Base-by-base conservation (phyloP, 2,797 vertebrate genomes). In the Hephaestus fuliginosus region DNA sequence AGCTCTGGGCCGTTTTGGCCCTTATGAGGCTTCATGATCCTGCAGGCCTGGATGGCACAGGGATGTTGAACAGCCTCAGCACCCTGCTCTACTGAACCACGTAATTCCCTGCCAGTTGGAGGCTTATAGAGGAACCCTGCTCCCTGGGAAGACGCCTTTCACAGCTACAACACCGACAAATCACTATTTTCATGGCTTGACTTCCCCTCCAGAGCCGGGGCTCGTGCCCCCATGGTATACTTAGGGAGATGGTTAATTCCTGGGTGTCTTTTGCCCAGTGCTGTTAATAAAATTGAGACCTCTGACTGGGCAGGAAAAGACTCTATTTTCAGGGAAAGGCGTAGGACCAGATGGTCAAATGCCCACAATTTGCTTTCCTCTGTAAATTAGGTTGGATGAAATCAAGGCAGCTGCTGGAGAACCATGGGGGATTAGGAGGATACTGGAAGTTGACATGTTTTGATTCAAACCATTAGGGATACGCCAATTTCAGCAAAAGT, bases 341-440 rank as follows among this genome's bases (percentile, higher is more conserved):
- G 18, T 74, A 70, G 74, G 90, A 93, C 91, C 94, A 95, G 94
- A 95, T 95, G 94, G 93, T 94, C 91, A 93, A 91, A 94, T 86
- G 87, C 84, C 89, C 89, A 85, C 92, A 92, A 93, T 94, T 94
- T 92, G 88, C 82, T 90, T 89, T 79, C 80, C 89, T 79, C 80
- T 81, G 85, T 86, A 91, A 93, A 94, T 94, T 89, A 93, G 92
- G 83, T 88, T 90, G 90, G 84, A 90, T 84, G 78, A 88, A 91
- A 92, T 88, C 82, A 80, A 91, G 84, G 83, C 91, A 92, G 88
- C 90, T 91, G 93, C 83, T 58, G 80, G 79, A 73, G 74, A 87
- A 83, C 73, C 77, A 70, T 52, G 55, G 74, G 76, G 83, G 81
- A 89, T 85, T 81, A 79, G 74, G 52, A 61, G 78, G 74, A 88